Evolutionary conservation across 2,797 vertebrate genomes (phyloP).

Genomic region (Urocyon cinereoargenteus): DNA sequence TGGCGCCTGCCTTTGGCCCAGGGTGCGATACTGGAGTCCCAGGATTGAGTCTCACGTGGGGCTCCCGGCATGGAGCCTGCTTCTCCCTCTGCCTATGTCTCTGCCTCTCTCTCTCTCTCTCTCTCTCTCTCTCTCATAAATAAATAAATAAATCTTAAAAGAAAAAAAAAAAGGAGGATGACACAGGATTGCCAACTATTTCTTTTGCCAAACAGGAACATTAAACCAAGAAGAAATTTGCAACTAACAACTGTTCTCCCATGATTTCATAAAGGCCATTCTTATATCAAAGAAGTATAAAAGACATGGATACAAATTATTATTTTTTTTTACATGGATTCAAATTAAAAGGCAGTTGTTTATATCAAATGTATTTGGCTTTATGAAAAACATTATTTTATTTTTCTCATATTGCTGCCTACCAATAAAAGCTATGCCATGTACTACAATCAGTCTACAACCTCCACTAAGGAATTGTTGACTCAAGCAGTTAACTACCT

Average conservation of each 20-base stretch:
- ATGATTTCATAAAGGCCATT: constrained; percentile 22
- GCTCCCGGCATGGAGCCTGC: no score
- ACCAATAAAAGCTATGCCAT: background rate
- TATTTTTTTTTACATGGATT: background rate
- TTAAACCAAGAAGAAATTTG: constrained; percentile 40
- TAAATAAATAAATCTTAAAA: no score
- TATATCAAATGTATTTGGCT: background rate
- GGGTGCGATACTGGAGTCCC: no score
- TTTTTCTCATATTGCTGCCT: constrained; percentile 17
- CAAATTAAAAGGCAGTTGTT: constrained; percentile 30
- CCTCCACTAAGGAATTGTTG: background rate
- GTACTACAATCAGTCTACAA: background rate
- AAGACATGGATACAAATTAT: constrained; percentile 20
- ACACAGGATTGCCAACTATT: constrained; percentile 7
- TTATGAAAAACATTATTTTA: constrained; percentile 26
- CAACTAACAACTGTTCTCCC: background rate
- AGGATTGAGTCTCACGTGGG: no score
- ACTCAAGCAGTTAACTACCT: background rate
- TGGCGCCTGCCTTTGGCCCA: no score
- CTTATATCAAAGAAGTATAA: background rate
- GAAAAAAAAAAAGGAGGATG: background rate
- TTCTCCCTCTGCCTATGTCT: no score
- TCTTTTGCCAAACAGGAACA: background rate
- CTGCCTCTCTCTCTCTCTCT: no score
- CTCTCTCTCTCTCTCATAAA: no score